Conservation (phyloP, 64 coral and sea anemone genomes). For the Pachyseris speciosa region DNA sequence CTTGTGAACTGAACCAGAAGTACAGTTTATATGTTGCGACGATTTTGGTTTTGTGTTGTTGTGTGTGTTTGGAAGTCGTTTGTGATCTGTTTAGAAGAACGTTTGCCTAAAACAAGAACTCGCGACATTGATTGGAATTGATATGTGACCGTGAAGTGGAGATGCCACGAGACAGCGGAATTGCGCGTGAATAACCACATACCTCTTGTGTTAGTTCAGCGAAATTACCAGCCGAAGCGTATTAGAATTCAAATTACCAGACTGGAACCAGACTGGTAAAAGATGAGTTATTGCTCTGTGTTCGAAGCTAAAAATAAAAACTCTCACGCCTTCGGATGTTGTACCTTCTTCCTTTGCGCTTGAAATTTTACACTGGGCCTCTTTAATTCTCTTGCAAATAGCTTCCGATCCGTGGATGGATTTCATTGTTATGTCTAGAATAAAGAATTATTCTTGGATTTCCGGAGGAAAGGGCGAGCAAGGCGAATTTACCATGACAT, state of each 20-base stretch:
- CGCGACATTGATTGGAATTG: background rate
- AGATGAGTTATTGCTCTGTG: too few relatives aligned
- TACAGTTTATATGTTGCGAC: background rate
- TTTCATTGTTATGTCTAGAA: background rate
- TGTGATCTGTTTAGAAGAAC: background rate
- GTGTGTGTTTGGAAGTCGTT: background rate
- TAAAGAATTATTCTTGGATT: background rate
- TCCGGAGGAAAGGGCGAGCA: background rate
- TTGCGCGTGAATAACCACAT: background rate
- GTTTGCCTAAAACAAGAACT: background rate
- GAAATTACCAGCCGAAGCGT: background rate
- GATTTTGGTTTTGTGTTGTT: background rate
- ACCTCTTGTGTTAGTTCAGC: background rate
- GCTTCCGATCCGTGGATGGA: background rate
- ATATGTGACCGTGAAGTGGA: background rate
- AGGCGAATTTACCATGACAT: background rate
- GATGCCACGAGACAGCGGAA: background rate
- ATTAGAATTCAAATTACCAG: background rate
- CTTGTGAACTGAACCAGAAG: background rate
- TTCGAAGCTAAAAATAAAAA: too few relatives aligned
- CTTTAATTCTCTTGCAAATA: background rate
- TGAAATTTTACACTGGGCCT: background rate
- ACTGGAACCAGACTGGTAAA: too few relatives aligned
- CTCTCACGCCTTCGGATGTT: too few relatives aligned
- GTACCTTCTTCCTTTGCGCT: too few relatives aligned